Percentiles rank a stretch among this genome's conserved stretches.
phyloP scores from a whole-genome alignment of 2,888 invertebrate species.

The Ceraclea dissimilis region DNA sequence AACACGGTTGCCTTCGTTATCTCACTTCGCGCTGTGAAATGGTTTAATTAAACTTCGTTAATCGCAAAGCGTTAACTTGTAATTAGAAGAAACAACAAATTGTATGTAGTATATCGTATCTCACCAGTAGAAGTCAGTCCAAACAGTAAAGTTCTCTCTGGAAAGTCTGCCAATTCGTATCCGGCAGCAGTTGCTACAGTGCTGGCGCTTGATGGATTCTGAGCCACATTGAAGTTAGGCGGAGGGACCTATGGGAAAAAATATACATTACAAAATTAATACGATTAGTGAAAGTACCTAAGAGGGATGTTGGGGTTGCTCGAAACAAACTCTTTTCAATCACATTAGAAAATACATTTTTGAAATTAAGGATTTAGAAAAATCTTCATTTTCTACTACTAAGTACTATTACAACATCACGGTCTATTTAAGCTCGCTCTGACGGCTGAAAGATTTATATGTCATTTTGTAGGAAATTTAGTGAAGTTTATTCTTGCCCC shows the following conservation, averaged over 20 bases:
- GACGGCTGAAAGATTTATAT: too few relatives aligned
- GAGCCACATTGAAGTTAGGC: conserved; percentile 38
- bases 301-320: neutral
- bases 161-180: conserved; percentile 74
- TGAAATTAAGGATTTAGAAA: too few relatives aligned
- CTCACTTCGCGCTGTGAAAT: too few relatives aligned
- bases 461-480: too few relatives aligned
- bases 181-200: conserved; percentile 66
- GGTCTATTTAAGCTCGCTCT: too few relatives aligned
- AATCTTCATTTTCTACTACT: too few relatives aligned
- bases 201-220: conserved; percentile 49
- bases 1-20: too few relatives aligned
- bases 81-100: neutral
- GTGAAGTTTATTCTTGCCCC: too few relatives aligned
- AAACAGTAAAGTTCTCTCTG: conserved; percentile 74
- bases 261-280: neutral
- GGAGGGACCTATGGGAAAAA: conserved; percentile 41
- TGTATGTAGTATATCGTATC: neutral
- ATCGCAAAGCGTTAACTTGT: conserved; percentile 7
- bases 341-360: conserved; percentile 6
- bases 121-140: conserved; percentile 70
- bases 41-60: conserved; percentile 9
- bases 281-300: neutral
- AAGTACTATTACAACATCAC: too few relatives aligned
- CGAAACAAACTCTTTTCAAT: neutral